phyloP scores from a whole-genome alignment of 2,113 vertebrate genomes.

The Tupaia chinensis region DNA sequence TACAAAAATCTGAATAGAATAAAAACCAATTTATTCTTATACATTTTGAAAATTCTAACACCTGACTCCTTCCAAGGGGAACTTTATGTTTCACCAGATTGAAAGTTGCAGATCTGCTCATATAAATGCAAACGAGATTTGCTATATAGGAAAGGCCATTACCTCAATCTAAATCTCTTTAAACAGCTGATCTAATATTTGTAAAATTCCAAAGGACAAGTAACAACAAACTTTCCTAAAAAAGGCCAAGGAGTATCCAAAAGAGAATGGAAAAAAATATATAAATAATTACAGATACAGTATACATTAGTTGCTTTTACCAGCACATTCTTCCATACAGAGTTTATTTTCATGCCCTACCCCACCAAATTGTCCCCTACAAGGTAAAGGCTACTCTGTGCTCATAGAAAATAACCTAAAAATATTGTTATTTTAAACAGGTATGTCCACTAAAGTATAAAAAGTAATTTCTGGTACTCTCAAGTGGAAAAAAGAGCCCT shows the following conservation, averaged over 20 bases:
- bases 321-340: background rate
- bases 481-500: conserved; percentile 67
- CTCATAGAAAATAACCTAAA: conserved; percentile 61
- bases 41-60: conserved; percentile 63
- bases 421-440: conserved; percentile 64
- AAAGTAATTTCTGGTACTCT: conserved; percentile 74
- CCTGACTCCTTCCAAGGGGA: conserved; percentile 77
- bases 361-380: background rate
- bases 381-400: background rate
- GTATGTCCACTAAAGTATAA: conserved; percentile 76
- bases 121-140: conserved; percentile 85
- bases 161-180: conserved; percentile 78
- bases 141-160: conserved; percentile 73
- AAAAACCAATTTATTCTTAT: conserved; percentile 70
- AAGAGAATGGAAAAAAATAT: conserved; percentile 61
- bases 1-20: conserved; percentile 50
- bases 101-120: conserved; percentile 74
- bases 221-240: conserved; percentile 50
- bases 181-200: conserved; percentile 80
- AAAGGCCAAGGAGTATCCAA: conserved; percentile 48
- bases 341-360: background rate
- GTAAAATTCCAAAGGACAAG: conserved; percentile 75
- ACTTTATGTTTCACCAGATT: conserved; percentile 64
- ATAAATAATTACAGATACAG: conserved; percentile 62
- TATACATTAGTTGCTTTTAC: background rate